These are phyloP conservation scores for Amblyopsis hoosieri DNA, from an alignment of 2,797 vertebrate genomes.

Conservation along the genomic window DNA sequence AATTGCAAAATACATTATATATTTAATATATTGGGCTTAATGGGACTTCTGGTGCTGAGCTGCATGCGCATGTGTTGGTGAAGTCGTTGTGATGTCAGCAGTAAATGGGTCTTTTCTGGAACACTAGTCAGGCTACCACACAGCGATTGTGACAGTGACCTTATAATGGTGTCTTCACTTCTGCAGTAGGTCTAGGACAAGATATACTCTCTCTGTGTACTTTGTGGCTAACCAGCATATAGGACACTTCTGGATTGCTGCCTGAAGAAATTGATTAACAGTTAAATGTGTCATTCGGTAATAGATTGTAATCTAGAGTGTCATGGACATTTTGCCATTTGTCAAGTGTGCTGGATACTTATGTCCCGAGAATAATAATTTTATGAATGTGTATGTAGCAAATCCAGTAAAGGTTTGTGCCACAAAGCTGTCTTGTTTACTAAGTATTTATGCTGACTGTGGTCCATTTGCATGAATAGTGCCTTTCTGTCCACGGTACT, in stretches of 20 bases:
- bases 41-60: no score
- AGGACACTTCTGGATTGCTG: not conserved
- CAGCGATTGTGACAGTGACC: not conserved
- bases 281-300: no score
- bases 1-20: no score
- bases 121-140: not conserved
- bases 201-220: not conserved
- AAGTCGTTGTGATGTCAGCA: no score
- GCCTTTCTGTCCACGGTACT: conserved; percentile 53
- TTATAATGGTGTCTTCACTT: not conserved
- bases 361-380: not conserved
- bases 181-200: not conserved
- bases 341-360: not conserved
- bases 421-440: conserved; percentile 55
- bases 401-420: conserved; percentile 7
- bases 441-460: conserved; percentile 52
- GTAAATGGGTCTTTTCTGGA: not conserved
- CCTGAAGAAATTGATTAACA: no score
- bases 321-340: no score
- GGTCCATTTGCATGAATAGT: conserved; percentile 56
- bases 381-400: conserved; percentile 12
- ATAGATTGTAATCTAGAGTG: not conserved
- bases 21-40: no score
- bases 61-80: no score
- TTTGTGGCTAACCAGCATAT: no score